A percentile compares a stretch with the other conserved stretches of the same genome.
phyloP scores from a whole-genome alignment of 2,888 invertebrate genomes.

The Brenthis ino region DNA sequence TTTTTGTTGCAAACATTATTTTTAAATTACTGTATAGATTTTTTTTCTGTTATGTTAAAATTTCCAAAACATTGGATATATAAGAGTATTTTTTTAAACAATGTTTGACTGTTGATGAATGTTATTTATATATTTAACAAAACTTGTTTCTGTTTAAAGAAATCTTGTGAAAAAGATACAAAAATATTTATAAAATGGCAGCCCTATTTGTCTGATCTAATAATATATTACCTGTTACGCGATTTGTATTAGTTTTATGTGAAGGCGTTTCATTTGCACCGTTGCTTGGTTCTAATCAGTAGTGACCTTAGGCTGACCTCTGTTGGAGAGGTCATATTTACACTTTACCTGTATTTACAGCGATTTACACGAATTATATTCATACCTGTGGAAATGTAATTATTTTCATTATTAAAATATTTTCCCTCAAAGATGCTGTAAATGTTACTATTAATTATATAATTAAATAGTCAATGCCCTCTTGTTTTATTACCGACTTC shows the following conservation, averaged over 20 bases:
- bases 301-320: constrained; percentile 62
- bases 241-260: constrained; percentile 25
- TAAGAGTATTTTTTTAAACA: no score
- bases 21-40: no score
- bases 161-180: neutral
- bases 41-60: no score
- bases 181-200: neutral
- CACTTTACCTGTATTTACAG: constrained; percentile 28
- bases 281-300: constrained; percentile 45
- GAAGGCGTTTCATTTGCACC: constrained; percentile 45
- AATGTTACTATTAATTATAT: neutral
- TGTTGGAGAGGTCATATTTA: constrained; percentile 47
- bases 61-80: no score
- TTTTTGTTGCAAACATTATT: no score
- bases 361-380: constrained; percentile 14
- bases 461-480: neutral
- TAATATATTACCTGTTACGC: constrained; percentile 26
- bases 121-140: neutral
- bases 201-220: constrained; percentile 6
- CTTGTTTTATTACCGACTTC: no score
- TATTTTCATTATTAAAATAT: neutral
- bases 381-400: neutral
- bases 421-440: neutral
- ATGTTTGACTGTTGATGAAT: neutral
- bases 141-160: no score